phyloP scores from a whole-genome alignment of 2,888 invertebrate genomes.

The Hecatera dysodea region DNA sequence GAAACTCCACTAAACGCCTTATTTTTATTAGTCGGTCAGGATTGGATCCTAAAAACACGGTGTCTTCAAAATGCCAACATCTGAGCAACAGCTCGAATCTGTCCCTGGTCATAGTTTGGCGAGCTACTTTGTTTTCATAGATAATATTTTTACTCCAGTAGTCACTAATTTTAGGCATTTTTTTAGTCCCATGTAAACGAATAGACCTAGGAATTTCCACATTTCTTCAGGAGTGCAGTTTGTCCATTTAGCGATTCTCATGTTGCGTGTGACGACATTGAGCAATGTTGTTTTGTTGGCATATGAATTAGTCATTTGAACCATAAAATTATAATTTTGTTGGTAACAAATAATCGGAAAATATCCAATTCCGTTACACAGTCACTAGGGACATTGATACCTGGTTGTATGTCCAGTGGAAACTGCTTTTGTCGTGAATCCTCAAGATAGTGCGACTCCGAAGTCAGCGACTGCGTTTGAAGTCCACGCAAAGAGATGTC shows the following conservation, averaged over 20 bases:
- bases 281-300: conserved; percentile 12
- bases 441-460: conserved; percentile 6
- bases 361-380: neutral
- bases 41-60: neutral
- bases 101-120: conserved; percentile 2
- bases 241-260: conserved; percentile 4
- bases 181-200: conserved; percentile 3
- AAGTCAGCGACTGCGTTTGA: neutral
- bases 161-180: conserved; percentile 2
- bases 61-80: conserved; percentile 15
- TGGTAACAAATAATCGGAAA: conserved; percentile 12
- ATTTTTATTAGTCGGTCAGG: conserved; percentile 10
- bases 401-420: conserved; percentile 1
- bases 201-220: conserved; percentile 8
- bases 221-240: conserved; percentile 4
- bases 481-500: neutral
- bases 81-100: neutral
- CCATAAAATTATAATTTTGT: conserved; percentile 16
- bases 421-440: conserved; percentile 12
- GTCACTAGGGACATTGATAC: conserved; percentile 2
- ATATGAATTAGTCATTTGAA: conserved; percentile 12
- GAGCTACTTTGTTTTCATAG: conserved; percentile 1
- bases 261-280: conserved; percentile 20
- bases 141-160: neutral
- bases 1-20: conserved; percentile 8